A percentile compares a stretch with the other conserved stretches of the same genome.
Conservation (phyloP, 2,797 vertebrate genomes). For the Sebastes steindachneri region DNA sequence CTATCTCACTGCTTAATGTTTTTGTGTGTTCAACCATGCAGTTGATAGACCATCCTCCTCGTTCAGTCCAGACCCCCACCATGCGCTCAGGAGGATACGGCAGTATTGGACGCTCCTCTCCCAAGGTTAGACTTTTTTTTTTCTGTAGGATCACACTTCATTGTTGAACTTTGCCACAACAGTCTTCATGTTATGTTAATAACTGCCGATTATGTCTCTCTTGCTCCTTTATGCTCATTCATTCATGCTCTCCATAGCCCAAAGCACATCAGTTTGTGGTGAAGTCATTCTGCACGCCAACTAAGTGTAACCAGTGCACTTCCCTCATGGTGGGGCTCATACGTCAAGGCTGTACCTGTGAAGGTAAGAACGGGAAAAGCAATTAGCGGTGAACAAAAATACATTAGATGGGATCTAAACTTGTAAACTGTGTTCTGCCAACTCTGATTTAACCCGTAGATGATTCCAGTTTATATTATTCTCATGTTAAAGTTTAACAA, state of each 20-base stretch:
- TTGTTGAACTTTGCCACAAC: background rate
- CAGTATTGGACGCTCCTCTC: conserved; percentile 88
- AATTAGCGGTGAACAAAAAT: background rate
- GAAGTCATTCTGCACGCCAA: conserved; percentile 93
- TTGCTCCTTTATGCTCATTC: background rate
- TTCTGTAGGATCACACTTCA: background rate
- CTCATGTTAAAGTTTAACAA: background rate
- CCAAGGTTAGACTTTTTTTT: conserved; percentile 85
- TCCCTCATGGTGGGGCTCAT: conserved; percentile 98
- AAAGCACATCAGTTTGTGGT: conserved; percentile 99
- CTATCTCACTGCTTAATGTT: background rate
- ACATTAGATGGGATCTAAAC: background rate
- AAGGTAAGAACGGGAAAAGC: conserved; percentile 83
- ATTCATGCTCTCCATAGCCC: conserved; percentile 81
- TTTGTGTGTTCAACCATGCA: conserved; percentile 45
- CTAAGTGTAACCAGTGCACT: conserved; percentile 98
- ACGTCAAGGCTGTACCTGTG: conserved; percentile 96
- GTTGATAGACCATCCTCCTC: conserved; percentile 88
- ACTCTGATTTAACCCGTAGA: background rate
- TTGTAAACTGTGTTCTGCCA: background rate
- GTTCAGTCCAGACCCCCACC: conserved; percentile 90
- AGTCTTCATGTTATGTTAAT: background rate
- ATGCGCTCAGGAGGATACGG: conserved; percentile 89
- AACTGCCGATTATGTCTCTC: background rate
- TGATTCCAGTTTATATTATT: background rate